phyloP scores from a whole-genome alignment of 2,113 vertebrate genomes.

The Athene noctua region DNA sequence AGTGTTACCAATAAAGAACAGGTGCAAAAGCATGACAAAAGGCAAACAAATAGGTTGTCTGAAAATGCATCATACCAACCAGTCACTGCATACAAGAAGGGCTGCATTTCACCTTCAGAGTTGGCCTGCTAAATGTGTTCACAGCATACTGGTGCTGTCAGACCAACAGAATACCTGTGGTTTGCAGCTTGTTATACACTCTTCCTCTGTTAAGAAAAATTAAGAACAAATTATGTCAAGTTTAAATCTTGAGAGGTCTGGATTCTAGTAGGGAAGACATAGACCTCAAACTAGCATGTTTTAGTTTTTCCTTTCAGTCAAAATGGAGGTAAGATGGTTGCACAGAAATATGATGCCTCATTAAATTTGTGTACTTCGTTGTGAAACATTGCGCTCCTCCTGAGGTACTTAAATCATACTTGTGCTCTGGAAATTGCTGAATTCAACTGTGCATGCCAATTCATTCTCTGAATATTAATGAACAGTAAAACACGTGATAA shows the following conservation, averaged over 20 bases:
- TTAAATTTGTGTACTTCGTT: not conserved
- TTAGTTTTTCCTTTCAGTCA: not conserved
- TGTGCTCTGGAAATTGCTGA: not conserved
- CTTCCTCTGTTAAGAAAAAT: not conserved
- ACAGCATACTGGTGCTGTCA: not conserved
- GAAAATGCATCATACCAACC: accelerated
- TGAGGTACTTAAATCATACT: not conserved
- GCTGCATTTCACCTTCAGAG: not conserved
- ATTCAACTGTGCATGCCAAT: not conserved
- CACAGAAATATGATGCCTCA: not conserved
- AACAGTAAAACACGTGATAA: not conserved
- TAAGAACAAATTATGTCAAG: not conserved
- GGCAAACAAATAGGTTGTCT: not conserved
- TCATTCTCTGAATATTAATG: not conserved
- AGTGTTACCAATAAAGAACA: not conserved
- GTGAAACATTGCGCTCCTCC: not conserved
- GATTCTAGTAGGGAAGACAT: not conserved
- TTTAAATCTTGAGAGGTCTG: not conserved
- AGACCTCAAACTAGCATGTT: not conserved
- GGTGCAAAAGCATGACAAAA: not conserved
- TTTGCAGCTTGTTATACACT: not conserved
- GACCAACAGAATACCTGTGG: not conserved
- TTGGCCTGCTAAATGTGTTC: not conserved
- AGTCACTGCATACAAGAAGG: not conserved
- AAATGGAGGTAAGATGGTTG: not conserved